phyloP scores from a whole-genome alignment of 2,113 vertebrate genomes.

The Stercorarius parasiticus region DNA sequence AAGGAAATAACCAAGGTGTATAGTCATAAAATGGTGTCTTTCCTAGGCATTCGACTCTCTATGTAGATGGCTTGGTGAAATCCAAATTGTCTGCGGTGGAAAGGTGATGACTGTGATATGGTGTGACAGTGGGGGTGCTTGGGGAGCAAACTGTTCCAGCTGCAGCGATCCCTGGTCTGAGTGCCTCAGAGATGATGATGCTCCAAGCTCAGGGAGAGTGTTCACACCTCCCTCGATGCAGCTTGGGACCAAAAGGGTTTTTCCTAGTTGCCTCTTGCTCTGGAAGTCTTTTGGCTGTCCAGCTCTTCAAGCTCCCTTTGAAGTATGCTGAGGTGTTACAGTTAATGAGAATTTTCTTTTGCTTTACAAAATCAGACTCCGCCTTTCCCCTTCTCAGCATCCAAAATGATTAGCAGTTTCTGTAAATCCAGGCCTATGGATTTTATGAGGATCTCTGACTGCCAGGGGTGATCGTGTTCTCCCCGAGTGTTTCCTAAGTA shows the following conservation, averaged over 20 bases:
- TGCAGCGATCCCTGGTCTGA: not conserved
- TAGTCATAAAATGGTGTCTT: not conserved
- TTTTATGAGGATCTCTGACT: conserved; percentile 13
- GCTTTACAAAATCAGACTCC: not conserved
- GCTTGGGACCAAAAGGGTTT: not conserved
- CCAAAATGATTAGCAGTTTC: conserved; percentile 9
- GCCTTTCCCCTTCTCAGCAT: not conserved
- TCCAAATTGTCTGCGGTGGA: not conserved
- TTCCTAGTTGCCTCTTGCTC: not conserved
- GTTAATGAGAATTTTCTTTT: not conserved
- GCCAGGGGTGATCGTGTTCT: not conserved
- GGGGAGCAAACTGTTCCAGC: not conserved
- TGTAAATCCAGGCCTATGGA: conserved; percentile 7
- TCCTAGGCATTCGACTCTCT: not conserved
- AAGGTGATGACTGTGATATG: not conserved
- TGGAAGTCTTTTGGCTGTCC: not conserved
- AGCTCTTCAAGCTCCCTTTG: not conserved
- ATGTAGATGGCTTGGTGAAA: not conserved
- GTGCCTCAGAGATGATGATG: not conserved
- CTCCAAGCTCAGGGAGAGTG: not conserved
- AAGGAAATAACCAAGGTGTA: not conserved
- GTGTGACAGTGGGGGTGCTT: not conserved
- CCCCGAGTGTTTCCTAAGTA: not conserved
- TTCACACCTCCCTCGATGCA: not conserved
- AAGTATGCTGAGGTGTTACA: not conserved